Evolutionary conservation across 2,113 vertebrate species (phyloP).

Genomic region (Pollachius pollachius): DNA sequence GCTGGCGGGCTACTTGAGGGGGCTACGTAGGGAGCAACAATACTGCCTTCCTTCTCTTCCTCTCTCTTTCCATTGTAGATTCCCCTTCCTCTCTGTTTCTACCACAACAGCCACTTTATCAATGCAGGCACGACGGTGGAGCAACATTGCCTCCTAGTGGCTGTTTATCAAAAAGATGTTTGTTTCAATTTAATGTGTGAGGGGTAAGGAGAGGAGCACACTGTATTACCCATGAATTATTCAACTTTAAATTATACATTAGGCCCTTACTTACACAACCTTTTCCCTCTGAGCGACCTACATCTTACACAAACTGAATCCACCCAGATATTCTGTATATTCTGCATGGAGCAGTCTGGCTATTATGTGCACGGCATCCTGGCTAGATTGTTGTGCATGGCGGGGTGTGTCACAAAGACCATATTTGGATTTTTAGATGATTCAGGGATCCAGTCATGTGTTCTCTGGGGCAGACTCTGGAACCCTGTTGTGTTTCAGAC

Average conservation of each 20-base stretch:
- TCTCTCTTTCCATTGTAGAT: conserved; percentile 30
- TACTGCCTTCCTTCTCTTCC: conserved; percentile 42
- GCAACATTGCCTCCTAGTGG: conserved; percentile 74
- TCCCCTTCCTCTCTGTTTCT: conserved; percentile 35
- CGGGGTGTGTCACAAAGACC: too few relatives aligned
- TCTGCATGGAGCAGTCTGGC: conserved; percentile 10
- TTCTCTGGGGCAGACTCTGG: too few relatives aligned
- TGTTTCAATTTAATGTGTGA: background rate
- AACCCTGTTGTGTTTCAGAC: too few relatives aligned
- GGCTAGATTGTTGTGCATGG: too few relatives aligned
- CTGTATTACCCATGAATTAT: conserved; percentile 55
- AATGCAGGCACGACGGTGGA: conserved; percentile 30
- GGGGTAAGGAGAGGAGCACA: conserved; percentile 33
- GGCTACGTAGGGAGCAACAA: conserved; percentile 58
- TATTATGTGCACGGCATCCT: too few relatives aligned
- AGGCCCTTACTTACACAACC: conserved; percentile 39
- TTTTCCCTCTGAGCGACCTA: conserved; percentile 46
- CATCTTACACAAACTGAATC: conserved; percentile 38
- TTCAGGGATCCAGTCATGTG: background rate
- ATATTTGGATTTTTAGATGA: too few relatives aligned
- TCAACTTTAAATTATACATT: conserved; percentile 58
- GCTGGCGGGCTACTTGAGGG: conserved; percentile 56
- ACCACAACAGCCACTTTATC: conserved; percentile 20
- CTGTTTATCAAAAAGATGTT: background rate
- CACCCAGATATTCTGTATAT: conserved; percentile 35